A percentile compares a stretch with the other conserved stretches of the same genome.
Evolutionary conservation across 2,113 vertebrate species (phyloP).

Genomic region (Rhynchomys soricoides): DNA sequence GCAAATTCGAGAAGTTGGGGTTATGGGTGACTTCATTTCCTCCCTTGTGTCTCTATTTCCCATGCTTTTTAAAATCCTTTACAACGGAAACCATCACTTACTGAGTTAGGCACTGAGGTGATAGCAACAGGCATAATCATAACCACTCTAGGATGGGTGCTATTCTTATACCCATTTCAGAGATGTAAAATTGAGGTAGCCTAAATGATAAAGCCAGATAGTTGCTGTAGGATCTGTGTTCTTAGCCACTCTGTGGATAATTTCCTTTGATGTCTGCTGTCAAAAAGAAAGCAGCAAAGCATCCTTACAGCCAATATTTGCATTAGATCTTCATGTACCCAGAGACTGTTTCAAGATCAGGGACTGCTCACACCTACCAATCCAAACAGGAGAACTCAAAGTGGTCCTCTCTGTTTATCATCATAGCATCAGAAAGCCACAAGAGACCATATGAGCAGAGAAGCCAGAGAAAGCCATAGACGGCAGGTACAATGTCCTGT

Average conservation of each 20-base stretch:
- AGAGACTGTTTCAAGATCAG: background rate
- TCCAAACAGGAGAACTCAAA: background rate
- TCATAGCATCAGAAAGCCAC: background rate
- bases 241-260: background rate
- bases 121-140: background rate
- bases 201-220: background rate
- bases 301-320: background rate
- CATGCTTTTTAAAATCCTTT: slow-evolving; percentile 2
- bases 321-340: background rate
- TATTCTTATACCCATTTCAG: background rate
- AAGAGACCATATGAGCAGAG: accelerated
- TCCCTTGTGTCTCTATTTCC: background rate
- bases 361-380: background rate
- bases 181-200: slow-evolving; percentile 10
- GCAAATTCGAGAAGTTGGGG: background rate
- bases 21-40: background rate
- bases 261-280: background rate
- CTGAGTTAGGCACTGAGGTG: background rate
- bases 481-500: background rate
- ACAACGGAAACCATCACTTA: background rate
- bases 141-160: background rate
- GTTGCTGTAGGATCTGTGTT: background rate
- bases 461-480: background rate
- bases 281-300: background rate
- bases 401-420: background rate